These are phyloP conservation scores for Poliocrania exsul DNA, from an alignment of 2,797 vertebrate genomes.

Conservation along the genomic window DNA sequence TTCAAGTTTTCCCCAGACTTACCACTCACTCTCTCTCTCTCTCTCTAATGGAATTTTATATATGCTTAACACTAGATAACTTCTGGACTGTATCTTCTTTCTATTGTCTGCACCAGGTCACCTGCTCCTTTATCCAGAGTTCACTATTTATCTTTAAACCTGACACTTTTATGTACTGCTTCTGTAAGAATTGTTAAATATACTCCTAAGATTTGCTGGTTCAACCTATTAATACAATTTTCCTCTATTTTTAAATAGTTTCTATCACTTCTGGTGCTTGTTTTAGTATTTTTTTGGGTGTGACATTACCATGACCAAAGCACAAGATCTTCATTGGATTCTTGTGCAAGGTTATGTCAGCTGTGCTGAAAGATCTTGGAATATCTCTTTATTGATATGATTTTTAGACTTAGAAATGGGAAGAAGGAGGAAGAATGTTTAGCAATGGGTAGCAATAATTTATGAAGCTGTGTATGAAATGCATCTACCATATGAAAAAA, in stretches of 20 bases:
- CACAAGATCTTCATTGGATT: background rate
- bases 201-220: background rate
- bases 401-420: background rate
- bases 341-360: background rate
- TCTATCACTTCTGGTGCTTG: background rate
- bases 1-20: background rate
- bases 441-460: background rate
- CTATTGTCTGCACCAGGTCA: background rate
- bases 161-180: background rate
- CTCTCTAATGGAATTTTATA: background rate
- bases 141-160: background rate
- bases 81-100: background rate
- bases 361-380: background rate
- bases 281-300: background rate
- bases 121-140: background rate
- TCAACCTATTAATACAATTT: background rate
- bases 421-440: background rate
- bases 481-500: background rate
- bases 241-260: background rate
- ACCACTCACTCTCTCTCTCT: background rate
- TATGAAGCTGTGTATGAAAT: background rate
- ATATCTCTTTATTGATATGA: background rate
- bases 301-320: background rate
- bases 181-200: background rate
- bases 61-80: background rate